phyloP scores from a whole-genome alignment of 2,888 invertebrate genomes.

The Nasonia oneida region DNA sequence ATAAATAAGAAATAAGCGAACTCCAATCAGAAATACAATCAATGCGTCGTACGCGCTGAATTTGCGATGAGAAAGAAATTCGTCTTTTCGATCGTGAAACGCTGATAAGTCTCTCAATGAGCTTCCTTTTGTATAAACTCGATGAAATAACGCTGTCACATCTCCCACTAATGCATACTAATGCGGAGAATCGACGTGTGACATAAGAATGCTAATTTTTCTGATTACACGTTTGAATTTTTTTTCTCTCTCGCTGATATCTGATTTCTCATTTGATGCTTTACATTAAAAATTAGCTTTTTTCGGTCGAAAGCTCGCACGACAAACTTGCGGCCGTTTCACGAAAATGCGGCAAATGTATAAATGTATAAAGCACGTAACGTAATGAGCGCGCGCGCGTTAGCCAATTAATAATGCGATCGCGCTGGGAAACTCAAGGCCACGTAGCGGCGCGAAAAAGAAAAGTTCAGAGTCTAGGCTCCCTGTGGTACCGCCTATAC shows the following conservation, averaged over 20 bases:
- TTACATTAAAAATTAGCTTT: no score
- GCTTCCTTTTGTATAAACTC: neutral
- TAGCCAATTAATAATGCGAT: conserved; percentile 22
- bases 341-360: neutral
- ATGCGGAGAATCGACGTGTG: no score
- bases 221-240: no score
- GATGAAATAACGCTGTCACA: neutral
- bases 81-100: neutral
- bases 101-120: neutral
- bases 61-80: neutral
- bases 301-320: neutral
- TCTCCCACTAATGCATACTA: no score
- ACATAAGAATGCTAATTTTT: neutral
- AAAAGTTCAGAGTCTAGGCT: neutral
- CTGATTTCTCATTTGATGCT: no score
- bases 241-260: no score
- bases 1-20: neutral
- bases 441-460: neutral
- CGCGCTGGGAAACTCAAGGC: neutral
- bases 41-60: neutral
- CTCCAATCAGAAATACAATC: neutral
- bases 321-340: neutral
- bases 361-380: neutral
- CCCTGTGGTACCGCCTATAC: neutral
- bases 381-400: neutral